Base-by-base conservation (phyloP, 2,113 vertebrate species). In the Grammomys surdaster region DNA sequence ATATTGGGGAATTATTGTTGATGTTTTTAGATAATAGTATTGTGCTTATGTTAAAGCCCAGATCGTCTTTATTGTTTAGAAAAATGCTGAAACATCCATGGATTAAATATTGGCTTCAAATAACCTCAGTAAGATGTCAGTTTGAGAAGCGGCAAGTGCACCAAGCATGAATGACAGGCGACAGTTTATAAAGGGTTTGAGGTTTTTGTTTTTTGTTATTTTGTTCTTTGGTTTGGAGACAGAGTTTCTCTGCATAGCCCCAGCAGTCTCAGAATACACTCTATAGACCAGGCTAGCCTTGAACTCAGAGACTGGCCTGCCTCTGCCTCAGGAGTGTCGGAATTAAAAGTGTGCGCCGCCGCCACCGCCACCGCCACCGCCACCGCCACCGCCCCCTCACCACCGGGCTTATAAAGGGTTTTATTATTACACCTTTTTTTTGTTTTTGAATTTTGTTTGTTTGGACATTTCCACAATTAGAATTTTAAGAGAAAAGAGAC, bases 21-120 rank as follows among this genome's bases (percentile, higher is more conserved):
- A 51, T 84, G 76, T 90, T 90, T 94, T 96, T 78, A 90, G 67
- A 95, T 51, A 81, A 72, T 81, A 28, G 11, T 56, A 48, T 33
- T 76, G 43, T 40, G 19, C 58, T 84, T 80, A 46, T 73, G 43
- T 89, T 17, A 80, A 91, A 72, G 40, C 5, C 40, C 31, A 54
- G 51, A 88, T 2, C 51, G 19, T 43, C 67, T 90, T 94, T 85
- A 89, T 85, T 90, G 40, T 80, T 90, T 90, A 75, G 58, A 81
- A 96, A 91, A 97, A 84, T 22, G 76, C 54, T 70, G 51, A 84
- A 80, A 90, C 46, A 77, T 5, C 54, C 60, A 36, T 51, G 22
- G 12, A 9, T 96, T 20, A 91, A 92, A 90, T 22, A 36, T 65
- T 82, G 40, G n/a, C 85, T 85, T 70, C 56, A 88, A 92, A 73